These are phyloP conservation scores for Lepus timidus DNA, from an alignment of 2,113 vertebrate species.

Conservation along the genomic window DNA sequence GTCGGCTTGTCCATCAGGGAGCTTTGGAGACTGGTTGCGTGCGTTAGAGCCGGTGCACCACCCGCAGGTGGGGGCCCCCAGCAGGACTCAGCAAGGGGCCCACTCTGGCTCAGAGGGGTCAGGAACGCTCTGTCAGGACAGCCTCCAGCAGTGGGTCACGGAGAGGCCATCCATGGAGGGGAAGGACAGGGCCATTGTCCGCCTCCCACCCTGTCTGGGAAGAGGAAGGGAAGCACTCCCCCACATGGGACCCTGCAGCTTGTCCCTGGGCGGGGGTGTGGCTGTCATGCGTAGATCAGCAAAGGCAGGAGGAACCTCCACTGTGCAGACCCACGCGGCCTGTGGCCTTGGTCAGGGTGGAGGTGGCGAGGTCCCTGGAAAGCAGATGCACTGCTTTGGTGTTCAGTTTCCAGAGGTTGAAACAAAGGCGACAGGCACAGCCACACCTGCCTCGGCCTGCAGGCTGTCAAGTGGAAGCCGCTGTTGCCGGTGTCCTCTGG, in stretches of 20 bases:
- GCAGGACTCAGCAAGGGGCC: neutral
- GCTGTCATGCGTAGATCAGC: neutral
- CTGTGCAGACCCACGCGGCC: neutral
- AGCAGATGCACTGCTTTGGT: neutral
- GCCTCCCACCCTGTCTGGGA: neutral
- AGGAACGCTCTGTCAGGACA: neutral
- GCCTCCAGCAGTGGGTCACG: neutral
- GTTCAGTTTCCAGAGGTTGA: neutral
- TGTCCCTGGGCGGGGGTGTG: neutral
- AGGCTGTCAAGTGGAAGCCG: too few relatives aligned
- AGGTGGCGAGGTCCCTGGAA: neutral
- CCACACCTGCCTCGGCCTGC: neutral
- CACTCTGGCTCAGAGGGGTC: neutral
- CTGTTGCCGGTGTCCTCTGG: neutral
- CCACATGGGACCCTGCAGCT: neutral
- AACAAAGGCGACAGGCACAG: neutral
- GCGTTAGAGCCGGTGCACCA: neutral
- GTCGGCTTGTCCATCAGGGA: neutral
- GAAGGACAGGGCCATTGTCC: neutral
- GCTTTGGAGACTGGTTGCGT: neutral
- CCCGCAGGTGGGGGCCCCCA: too few relatives aligned
- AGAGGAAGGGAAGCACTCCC: neutral
- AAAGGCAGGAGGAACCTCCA: neutral
- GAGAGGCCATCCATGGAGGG: constrained; percentile 21
- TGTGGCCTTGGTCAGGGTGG: neutral